A percentile compares a stretch with the other conserved stretches of the same genome.
Evolutionary conservation across 2,113 vertebrate genomes (phyloP).

Genomic region (Clinocottus analis): DNA sequence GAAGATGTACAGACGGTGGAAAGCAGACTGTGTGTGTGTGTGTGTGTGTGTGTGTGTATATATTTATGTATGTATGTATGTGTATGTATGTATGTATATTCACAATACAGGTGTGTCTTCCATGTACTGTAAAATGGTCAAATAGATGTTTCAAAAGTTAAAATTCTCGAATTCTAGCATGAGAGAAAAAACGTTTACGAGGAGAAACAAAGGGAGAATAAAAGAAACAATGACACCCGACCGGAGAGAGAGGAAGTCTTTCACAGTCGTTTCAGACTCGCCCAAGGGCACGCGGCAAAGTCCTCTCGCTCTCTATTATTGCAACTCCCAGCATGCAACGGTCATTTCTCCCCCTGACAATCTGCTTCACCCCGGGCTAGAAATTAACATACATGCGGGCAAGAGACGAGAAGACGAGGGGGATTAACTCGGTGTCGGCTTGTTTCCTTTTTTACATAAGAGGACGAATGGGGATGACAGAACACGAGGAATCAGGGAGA

Average conservation of each 20-base stretch:
- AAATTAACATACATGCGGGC: constrained; percentile 10
- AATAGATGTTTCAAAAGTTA: background rate
- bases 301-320: constrained; percentile 9
- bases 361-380: constrained; percentile 25
- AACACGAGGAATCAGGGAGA: constrained; percentile 31
- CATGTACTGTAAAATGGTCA: background rate
- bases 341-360: constrained; percentile 34
- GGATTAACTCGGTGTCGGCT: constrained; percentile 44
- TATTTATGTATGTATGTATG: no score
- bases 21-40: no score
- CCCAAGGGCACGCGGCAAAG: constrained; percentile 20
- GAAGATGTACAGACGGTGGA: background rate
- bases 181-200: background rate
- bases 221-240: constrained; percentile 16
- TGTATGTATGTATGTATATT: no score
- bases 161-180: background rate
- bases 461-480: constrained; percentile 37
- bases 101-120: background rate
- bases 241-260: constrained; percentile 19
- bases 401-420: constrained; percentile 3
- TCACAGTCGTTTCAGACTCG: constrained; percentile 27
- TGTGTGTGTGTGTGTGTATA: no score
- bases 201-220: background rate
- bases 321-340: constrained; percentile 36
- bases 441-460: constrained; percentile 47